phyloP scores from a whole-genome alignment of 92 coral and sea anemone species.

The Montipora capitata region DNA sequence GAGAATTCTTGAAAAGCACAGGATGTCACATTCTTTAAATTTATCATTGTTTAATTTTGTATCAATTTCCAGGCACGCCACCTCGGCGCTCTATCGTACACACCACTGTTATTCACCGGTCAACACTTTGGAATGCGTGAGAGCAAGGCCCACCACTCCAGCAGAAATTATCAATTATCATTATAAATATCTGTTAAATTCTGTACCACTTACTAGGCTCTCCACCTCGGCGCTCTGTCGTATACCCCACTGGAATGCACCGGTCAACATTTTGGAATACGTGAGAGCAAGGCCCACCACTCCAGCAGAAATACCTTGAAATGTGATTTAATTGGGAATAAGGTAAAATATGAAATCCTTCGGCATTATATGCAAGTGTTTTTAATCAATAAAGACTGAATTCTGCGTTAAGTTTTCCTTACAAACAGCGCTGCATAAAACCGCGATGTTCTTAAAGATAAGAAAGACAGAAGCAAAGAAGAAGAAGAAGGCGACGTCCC shows the following conservation, averaged over 20 bases:
- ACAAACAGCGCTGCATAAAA: too few relatives aligned
- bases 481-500: too few relatives aligned
- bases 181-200: too few relatives aligned
- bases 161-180: conserved; percentile 69
- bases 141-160: conserved; percentile 90
- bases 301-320: conserved; percentile 87
- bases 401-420: too few relatives aligned
- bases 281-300: conserved; percentile 91
- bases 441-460: too few relatives aligned
- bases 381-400: too few relatives aligned
- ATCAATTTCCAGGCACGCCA: conserved; percentile 80
- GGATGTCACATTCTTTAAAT: too few relatives aligned
- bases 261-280: conserved; percentile 85
- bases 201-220: conserved; percentile 68
- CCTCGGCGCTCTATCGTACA: conserved; percentile 94
- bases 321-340: background rate
- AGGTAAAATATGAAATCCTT: background rate
- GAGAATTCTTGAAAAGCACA: too few relatives aligned
- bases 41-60: background rate
- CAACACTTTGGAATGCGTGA: conserved; percentile 82
- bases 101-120: conserved; percentile 97
- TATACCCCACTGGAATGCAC: conserved; percentile 94
- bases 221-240: conserved; percentile 98
- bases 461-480: too few relatives aligned
- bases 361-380: background rate